A percentile compares a stretch with the other conserved stretches of the same genome.
Conservation (phyloP, 1,140 invertebrate genomes). For the Hyles euphorbiae region DNA sequence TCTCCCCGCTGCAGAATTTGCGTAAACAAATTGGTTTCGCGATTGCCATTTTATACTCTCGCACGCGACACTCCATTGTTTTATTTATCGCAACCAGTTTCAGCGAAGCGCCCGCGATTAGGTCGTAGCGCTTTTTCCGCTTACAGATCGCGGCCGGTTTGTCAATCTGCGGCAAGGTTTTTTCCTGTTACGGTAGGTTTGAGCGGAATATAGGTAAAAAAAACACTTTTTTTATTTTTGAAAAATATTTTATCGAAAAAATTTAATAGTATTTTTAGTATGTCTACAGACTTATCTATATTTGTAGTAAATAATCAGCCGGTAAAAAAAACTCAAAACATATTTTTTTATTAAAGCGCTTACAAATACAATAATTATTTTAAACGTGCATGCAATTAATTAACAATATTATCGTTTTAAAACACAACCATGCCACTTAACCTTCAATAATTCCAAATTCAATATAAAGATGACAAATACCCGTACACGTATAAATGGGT, state of each 20-base stretch:
- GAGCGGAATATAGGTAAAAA: neutral
- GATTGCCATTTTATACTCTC: constrained; percentile 74
- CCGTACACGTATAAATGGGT: constrained; percentile 4
- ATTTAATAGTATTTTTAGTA: too few relatives aligned
- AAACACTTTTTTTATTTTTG: neutral
- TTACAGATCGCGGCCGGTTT: constrained; percentile 63
- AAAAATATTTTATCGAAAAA: neutral
- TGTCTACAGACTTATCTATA: neutral
- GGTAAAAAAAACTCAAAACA: too few relatives aligned
- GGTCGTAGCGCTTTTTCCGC: constrained; percentile 67
- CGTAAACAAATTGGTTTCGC: constrained; percentile 76
- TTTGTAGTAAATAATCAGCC: neutral
- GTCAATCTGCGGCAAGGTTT: constrained; percentile 43
- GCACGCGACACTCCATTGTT: constrained; percentile 66
- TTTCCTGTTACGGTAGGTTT: constrained; percentile 2
- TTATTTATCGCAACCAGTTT: constrained; percentile 72
- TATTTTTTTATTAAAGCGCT: too few relatives aligned
- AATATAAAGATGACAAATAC: too few relatives aligned
- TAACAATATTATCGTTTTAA: too few relatives aligned
- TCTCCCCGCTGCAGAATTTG: constrained; percentile 72
- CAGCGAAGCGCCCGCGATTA: constrained; percentile 63
- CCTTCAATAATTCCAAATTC: too few relatives aligned
- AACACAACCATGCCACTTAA: too few relatives aligned
- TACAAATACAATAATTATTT: too few relatives aligned
- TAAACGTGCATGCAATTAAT: too few relatives aligned